A percentile compares a stretch with the other conserved stretches of the same genome.
Conservation (phyloP, 2,888 invertebrate species). For the Spisula subtruncata region DNA sequence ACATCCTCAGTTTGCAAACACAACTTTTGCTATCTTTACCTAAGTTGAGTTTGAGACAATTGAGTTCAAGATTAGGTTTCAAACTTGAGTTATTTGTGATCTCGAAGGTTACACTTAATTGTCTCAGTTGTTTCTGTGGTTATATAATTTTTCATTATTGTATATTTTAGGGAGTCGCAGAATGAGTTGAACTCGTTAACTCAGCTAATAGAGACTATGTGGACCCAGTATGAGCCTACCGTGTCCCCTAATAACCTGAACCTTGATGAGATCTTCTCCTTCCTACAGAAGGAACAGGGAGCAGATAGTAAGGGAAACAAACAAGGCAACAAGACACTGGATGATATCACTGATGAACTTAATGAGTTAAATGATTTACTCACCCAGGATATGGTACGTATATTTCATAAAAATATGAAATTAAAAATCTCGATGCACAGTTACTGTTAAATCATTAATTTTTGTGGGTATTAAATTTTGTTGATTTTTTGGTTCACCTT, state of each 20-base stretch:
- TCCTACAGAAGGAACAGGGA: conserved; percentile 80
- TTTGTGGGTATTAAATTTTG: too few species aligned
- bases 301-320: conserved; percentile 60
- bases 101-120: neutral
- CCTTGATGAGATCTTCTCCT: conserved; percentile 84
- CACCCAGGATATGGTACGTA: conserved; percentile 74
- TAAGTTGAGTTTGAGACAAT: too few species aligned
- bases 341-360: conserved; percentile 82
- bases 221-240: conserved; percentile 82
- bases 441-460: too few species aligned
- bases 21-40: too few species aligned
- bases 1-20: too few species aligned
- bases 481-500: too few species aligned
- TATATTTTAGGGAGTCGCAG: conserved; percentile 80
- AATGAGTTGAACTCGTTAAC: conserved; percentile 83
- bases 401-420: neutral
- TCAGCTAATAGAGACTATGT: conserved; percentile 83
- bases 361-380: conserved; percentile 81
- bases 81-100: too few species aligned
- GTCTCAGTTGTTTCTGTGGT: neutral
- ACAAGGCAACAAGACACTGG: conserved; percentile 76
- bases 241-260: conserved; percentile 83
- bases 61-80: too few species aligned
- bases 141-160: neutral
- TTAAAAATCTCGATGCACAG: too few species aligned